phyloP scores from a whole-genome alignment of 2,888 invertebrate species.

The Pegoplata infirma region DNA sequence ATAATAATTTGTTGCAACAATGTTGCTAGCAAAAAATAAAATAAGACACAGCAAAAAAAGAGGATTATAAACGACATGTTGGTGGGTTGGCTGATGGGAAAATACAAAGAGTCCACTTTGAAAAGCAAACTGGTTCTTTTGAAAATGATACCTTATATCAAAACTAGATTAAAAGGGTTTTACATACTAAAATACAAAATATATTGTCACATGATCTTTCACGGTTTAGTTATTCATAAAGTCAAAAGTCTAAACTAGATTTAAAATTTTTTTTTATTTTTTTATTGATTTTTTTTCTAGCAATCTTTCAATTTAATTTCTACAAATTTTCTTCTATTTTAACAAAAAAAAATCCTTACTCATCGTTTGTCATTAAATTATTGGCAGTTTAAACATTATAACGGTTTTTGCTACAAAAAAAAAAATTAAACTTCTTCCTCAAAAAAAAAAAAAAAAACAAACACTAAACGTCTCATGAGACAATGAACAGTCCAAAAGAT shows the following conservation, averaged over 20 bases:
- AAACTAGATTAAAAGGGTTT: background rate
- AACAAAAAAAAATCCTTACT: constrained; percentile 28
- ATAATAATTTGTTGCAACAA: constrained; percentile 56
- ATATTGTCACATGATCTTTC: background rate
- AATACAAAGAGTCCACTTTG: background rate
- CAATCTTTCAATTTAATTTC: constrained; percentile 41
- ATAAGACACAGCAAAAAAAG: background rate
- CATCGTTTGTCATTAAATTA: constrained; percentile 61
- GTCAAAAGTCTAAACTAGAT: background rate
- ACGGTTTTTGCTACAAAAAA: constrained; percentile 44
- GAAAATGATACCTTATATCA: background rate
- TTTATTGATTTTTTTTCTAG: background rate
- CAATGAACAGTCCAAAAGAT: constrained; percentile 55
- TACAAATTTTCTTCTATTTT: background rate
- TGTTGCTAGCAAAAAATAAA: constrained; percentile 44
- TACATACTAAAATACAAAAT: background rate
- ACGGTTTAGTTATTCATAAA: background rate
- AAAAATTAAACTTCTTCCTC: constrained; percentile 25
- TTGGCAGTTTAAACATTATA: constrained; percentile 59
- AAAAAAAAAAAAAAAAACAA: constrained; percentile 24
- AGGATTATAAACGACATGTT: background rate
- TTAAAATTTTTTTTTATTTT: no score
- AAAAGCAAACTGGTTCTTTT: background rate
- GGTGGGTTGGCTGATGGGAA: background rate
- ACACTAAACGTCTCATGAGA: constrained; percentile 55